Conservation (phyloP, 1,140 invertebrate species). For the Orchesella cincta region DNA sequence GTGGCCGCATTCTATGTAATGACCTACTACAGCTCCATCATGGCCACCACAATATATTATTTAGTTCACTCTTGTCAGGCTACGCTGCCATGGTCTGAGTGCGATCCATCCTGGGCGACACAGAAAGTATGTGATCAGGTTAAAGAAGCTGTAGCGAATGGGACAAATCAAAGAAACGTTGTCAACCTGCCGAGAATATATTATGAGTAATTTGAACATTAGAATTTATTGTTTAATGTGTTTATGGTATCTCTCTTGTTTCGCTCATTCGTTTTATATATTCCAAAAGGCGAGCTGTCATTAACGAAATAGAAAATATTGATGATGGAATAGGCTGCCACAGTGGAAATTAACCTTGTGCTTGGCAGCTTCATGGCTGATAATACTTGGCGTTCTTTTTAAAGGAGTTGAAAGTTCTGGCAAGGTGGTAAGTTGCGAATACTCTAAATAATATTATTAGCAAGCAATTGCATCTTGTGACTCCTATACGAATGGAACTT, state of each 20-base stretch:
- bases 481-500: too few species aligned
- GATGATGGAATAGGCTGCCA: constrained; percentile 29
- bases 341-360: not conserved
- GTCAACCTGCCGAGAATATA: not conserved
- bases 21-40: constrained; percentile 56
- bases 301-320: not conserved
- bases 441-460: too few species aligned
- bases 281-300: not conserved
- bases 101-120: not conserved
- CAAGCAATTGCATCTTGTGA: too few species aligned
- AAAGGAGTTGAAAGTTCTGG: not conserved
- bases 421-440: too few species aligned
- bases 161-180: not conserved
- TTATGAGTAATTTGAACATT: not conserved
- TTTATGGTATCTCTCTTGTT: too few species aligned
- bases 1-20: constrained; percentile 52
- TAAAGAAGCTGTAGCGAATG: not conserved
- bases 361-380: not conserved
- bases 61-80: constrained; percentile 55
- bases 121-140: not conserved
- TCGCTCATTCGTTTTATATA: constrained; percentile 13
- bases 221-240: too few species aligned
- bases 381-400: not conserved
- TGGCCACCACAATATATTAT: constrained; percentile 56
- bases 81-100: constrained; percentile 54